Conservation (phyloP, 2,888 invertebrate genomes). For the Drosophila aldrichi region DNA sequence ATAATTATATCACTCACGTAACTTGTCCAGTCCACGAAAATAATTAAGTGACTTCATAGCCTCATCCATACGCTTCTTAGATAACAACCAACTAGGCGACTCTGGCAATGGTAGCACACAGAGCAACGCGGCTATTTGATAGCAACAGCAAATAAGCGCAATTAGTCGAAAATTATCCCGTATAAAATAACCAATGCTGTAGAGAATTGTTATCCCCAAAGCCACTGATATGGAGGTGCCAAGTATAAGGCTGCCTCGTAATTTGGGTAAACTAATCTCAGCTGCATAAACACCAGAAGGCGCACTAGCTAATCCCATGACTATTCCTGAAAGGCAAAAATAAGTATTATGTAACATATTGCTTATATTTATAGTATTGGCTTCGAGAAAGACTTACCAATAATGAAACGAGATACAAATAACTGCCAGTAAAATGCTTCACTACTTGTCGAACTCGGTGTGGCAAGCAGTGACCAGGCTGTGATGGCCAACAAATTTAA, state of each 20-base stretch:
- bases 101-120: constrained; percentile 88
- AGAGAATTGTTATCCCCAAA: constrained; percentile 88
- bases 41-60: constrained; percentile 88
- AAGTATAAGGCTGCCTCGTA: constrained; percentile 88
- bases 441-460: constrained; percentile 69
- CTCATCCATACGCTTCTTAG: constrained; percentile 87
- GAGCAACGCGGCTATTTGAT: constrained; percentile 82
- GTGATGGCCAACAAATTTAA: constrained; percentile 81
- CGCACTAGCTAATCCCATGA: constrained; percentile 83
- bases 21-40: constrained; percentile 87
- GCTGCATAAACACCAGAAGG: constrained; percentile 85
- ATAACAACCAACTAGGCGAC: constrained; percentile 89
- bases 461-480: constrained; percentile 83
- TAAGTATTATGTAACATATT: neutral
- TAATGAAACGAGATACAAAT: constrained; percentile 82
- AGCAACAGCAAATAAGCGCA: constrained; percentile 80
- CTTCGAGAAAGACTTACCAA: constrained; percentile 74
- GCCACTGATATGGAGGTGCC: constrained; percentile 88
- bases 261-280: constrained; percentile 86
- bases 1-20: constrained; percentile 58
- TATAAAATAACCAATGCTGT: constrained; percentile 87
- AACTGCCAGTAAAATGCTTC: constrained; percentile 78
- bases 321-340: constrained; percentile 67
- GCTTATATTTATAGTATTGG: neutral
- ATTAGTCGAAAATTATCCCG: constrained; percentile 84